Evolutionary conservation across 2,888 invertebrate genomes (phyloP).

Genomic region (Aethes cnicana): DNA sequence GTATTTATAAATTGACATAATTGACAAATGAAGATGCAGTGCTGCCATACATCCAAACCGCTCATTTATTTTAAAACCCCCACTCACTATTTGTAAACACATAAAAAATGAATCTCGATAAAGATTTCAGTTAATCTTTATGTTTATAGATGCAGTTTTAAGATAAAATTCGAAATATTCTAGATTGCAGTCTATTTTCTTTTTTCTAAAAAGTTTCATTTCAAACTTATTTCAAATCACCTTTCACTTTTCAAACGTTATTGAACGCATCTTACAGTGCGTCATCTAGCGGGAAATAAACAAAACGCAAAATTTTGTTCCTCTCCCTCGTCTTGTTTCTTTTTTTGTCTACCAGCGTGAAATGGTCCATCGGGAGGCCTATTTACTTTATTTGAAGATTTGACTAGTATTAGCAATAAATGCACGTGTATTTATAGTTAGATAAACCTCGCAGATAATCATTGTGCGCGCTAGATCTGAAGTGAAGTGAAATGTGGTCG

Average conservation of each 20-base stretch:
- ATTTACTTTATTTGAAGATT: slow-evolving; percentile 48
- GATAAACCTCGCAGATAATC: slow-evolving; percentile 47
- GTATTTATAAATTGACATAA: too few relatives aligned
- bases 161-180: too few relatives aligned
- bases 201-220: too few relatives aligned
- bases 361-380: slow-evolving; percentile 58
- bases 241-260: slow-evolving; percentile 29
- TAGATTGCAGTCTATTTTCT: too few relatives aligned
- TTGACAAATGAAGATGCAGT: too few relatives aligned
- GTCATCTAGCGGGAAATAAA: slow-evolving; percentile 54
- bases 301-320: slow-evolving; percentile 47
- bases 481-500: slow-evolving; percentile 71
- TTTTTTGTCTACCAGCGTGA: slow-evolving; percentile 58
- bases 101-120: too few relatives aligned
- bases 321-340: slow-evolving; percentile 60
- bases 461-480: slow-evolving; percentile 56
- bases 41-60: too few relatives aligned
- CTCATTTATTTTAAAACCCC: too few relatives aligned
- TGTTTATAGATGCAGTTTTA: not conserved
- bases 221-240: not conserved
- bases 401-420: slow-evolving; percentile 47
- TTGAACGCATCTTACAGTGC: slow-evolving; percentile 39
- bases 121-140: too few relatives aligned
- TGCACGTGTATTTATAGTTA: slow-evolving; percentile 47
- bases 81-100: too few relatives aligned